phyloP scores from a whole-genome alignment of 2,797 vertebrate genomes.

The Syndactyla subalaris region DNA sequence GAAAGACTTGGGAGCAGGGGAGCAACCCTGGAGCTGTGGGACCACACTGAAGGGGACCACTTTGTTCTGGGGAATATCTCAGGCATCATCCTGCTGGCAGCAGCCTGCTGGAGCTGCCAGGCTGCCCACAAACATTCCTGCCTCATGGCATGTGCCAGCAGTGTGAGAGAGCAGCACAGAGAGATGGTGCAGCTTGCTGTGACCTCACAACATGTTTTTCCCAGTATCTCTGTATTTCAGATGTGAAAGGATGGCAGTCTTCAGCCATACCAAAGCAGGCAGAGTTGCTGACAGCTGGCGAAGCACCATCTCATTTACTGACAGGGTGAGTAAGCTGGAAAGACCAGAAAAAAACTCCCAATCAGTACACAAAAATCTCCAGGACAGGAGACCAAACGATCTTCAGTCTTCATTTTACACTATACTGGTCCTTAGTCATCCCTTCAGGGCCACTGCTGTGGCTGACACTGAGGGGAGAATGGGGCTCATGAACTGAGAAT shows the following conservation, averaged over 20 bases:
- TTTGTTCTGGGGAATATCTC: neutral
- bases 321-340: constrained; percentile 22
- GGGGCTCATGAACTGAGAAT: neutral
- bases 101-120: neutral
- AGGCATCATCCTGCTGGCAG: rapidly evolving
- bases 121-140: neutral
- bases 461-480: rapidly evolving
- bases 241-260: neutral
- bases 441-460: neutral
- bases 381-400: neutral
- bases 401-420: neutral
- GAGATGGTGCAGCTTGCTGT: neutral
- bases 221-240: neutral
- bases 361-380: neutral
- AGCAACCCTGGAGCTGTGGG: neutral
- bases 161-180: neutral
- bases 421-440: rapidly evolving
- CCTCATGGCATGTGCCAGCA: rapidly evolving
- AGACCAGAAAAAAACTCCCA: neutral
- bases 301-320: neutral
- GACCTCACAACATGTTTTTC: rapidly evolving
- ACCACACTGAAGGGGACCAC: rapidly evolving
- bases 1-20: neutral
- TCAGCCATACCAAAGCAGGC: constrained; percentile 9
- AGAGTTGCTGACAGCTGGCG: neutral